These are phyloP conservation scores for Microtus montanus DNA, from an alignment of 2,113 vertebrate genomes.

Conservation along the genomic window DNA sequence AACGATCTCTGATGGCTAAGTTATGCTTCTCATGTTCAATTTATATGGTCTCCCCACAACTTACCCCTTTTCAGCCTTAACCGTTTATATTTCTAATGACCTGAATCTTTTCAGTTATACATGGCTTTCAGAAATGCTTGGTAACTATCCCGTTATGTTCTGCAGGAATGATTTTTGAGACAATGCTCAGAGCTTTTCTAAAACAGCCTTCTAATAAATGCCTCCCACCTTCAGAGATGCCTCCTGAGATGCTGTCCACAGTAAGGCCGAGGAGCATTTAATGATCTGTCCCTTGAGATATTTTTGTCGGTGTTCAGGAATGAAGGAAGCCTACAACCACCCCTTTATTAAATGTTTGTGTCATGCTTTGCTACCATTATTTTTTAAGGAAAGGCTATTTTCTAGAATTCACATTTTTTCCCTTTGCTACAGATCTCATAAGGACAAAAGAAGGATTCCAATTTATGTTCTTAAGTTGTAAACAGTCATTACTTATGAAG, in stretches of 20 bases:
- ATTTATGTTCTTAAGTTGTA: not conserved
- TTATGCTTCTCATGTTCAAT: constrained; percentile 70
- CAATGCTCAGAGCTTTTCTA: constrained; percentile 66
- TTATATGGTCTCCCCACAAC: constrained; percentile 56
- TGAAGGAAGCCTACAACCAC: constrained; percentile 64
- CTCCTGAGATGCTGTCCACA: constrained; percentile 64
- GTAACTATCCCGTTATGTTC: constrained; percentile 70
- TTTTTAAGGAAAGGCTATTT: constrained; percentile 60
- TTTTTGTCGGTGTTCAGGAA: constrained; percentile 69
- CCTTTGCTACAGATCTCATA: constrained; percentile 4
- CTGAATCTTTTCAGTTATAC: constrained; percentile 56
- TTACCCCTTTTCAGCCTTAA: constrained; percentile 62
- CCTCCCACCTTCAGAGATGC: constrained; percentile 59
- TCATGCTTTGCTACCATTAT: constrained; percentile 65
- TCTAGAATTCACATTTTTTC: constrained; percentile 41
- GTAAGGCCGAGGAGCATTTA: constrained; percentile 70
- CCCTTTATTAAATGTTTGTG: constrained; percentile 71
- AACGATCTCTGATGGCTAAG: constrained; percentile 55
- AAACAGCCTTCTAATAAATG: constrained; percentile 72
- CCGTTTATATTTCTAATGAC: constrained; percentile 76
- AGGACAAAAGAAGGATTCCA: constrained; percentile 8
- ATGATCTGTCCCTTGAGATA: constrained; percentile 75
- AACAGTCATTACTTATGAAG: constrained; percentile 20
- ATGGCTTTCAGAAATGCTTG: constrained; percentile 66
- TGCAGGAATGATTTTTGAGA: constrained; percentile 67